These are phyloP conservation scores for Pedetes capensis DNA, from an alignment of 2,113 vertebrate species.

Conservation along the genomic window DNA sequence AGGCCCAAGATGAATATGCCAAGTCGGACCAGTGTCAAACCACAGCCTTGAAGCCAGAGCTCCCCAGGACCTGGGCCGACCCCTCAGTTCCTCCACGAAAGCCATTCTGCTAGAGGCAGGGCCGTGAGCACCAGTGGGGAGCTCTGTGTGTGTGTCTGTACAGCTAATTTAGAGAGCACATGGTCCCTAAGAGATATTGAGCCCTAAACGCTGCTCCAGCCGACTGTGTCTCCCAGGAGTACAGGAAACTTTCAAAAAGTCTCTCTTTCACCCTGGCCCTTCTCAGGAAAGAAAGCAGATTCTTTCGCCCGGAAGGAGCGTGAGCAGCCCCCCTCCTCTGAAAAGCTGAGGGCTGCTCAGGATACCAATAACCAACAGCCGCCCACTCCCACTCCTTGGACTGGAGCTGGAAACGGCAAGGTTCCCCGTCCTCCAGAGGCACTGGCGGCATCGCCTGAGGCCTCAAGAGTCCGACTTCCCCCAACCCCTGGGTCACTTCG, in stretches of 20 bases:
- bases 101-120: conserved; percentile 42
- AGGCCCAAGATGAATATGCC: not conserved
- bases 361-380: not conserved
- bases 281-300: not conserved
- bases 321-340: not conserved
- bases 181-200: not conserved
- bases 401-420: not conserved
- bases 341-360: not conserved
- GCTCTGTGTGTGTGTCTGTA: not conserved
- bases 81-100: not conserved
- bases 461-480: not conserved
- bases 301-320: not conserved
- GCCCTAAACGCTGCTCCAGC: not conserved
- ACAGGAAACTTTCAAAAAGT: not conserved
- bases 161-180: not conserved
- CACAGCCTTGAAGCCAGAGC: not conserved
- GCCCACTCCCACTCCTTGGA: not conserved
- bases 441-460: not conserved
- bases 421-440: not conserved
- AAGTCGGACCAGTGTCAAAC: not conserved
- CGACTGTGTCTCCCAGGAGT: not conserved
- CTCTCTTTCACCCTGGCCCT: not conserved
- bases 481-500: not conserved
- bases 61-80: not conserved
- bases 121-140: not conserved